These are phyloP conservation scores for Heliothis peltigera DNA, from an alignment of 2,888 invertebrate genomes.

Conservation along the genomic window DNA sequence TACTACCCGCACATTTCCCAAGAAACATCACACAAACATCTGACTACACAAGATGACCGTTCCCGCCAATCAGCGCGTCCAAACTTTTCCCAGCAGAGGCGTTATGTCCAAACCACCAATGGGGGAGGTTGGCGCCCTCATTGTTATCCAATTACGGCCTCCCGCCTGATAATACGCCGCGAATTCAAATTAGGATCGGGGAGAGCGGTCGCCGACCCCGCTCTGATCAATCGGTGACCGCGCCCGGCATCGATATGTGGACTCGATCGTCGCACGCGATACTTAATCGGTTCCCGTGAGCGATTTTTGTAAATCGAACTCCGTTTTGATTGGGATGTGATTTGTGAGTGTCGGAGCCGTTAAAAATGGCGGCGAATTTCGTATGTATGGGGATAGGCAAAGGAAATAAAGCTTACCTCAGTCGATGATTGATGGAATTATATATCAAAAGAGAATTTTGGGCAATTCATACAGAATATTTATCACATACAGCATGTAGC, in stretches of 20 bases:
- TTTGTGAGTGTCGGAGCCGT: conserved; percentile 47
- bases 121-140: conserved; percentile 86
- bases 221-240: conserved; percentile 85
- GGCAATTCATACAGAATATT: neutral
- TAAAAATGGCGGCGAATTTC: conserved; percentile 32
- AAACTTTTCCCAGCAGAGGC: conserved; percentile 68
- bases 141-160: conserved; percentile 89
- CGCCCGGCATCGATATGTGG: conserved; percentile 71
- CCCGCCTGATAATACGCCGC: conserved; percentile 88
- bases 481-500: no score
- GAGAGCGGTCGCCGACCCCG: conserved; percentile 88
- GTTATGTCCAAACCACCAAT: conserved; percentile 75
- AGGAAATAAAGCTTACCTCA: neutral
- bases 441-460: neutral
- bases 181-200: conserved; percentile 89
- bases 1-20: conserved; percentile 54
- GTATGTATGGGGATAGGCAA: conserved; percentile 17
- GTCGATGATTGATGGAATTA: neutral
- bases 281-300: conserved; percentile 61
- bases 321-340: conserved; percentile 54
- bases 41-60: conserved; percentile 60
- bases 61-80: conserved; percentile 60
- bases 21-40: conserved; percentile 61
- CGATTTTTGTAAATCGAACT: conserved; percentile 57
- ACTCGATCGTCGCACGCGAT: conserved; percentile 65